phyloP scores from a whole-genome alignment of 2,797 vertebrate genomes.

The Liasis olivaceus region DNA sequence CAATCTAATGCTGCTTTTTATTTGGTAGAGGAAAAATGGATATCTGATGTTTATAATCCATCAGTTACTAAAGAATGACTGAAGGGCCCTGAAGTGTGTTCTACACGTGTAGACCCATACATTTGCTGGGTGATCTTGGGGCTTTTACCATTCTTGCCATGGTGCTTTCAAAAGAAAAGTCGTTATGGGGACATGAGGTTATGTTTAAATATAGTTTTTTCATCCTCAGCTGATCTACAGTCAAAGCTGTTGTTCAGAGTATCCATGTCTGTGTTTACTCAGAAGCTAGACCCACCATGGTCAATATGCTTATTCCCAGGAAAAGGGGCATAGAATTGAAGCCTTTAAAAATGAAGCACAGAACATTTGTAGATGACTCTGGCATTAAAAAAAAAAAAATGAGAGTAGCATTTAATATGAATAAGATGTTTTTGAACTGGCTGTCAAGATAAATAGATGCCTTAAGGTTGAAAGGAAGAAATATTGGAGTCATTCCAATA shows the following conservation, averaged over 20 bases:
- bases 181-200: background rate
- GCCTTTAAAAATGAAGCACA: background rate
- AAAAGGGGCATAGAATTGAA: background rate
- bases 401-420: background rate
- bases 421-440: background rate
- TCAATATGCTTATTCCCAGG: background rate
- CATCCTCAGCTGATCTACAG: background rate
- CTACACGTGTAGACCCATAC: background rate
- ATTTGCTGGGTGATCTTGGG: background rate
- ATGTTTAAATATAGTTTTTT: background rate
- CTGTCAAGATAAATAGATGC: background rate
- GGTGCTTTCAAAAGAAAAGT: background rate
- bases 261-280: background rate
- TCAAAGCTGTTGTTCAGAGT: background rate
- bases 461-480: conserved; percentile 6
- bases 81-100: background rate
- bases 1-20: background rate
- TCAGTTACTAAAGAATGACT: background rate
- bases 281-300: background rate
- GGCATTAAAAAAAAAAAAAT: background rate
- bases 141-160: background rate
- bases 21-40: background rate
- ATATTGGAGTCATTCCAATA: conserved; percentile 9
- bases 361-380: accelerated
- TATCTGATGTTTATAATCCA: background rate